These are phyloP conservation scores for Drosophila prolongata DNA, from an alignment of 2,888 invertebrate genomes.

Conservation along the genomic window DNA sequence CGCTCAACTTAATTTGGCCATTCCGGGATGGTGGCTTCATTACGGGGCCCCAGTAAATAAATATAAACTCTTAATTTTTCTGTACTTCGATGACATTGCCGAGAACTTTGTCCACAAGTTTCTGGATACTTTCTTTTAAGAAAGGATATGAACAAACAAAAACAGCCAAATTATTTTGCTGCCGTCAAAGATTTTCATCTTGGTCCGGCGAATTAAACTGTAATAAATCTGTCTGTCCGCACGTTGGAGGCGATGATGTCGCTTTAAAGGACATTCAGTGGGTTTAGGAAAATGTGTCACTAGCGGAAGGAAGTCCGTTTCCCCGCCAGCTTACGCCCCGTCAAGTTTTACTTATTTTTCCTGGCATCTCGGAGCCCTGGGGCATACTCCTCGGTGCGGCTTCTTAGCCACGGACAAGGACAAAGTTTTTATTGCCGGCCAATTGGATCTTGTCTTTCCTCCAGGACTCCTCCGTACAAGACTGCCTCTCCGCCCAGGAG, in stretches of 20 bases:
- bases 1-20: conserved; percentile 54
- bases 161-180: conserved; percentile 21
- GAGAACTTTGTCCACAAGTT: conserved; percentile 35
- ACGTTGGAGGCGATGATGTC: conserved; percentile 40
- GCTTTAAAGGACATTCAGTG: conserved; percentile 54
- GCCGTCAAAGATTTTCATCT: conserved; percentile 40
- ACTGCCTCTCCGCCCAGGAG: too few relatives aligned
- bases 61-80: conserved; percentile 74
- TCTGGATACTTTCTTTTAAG: conserved; percentile 17
- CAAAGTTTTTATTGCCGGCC: conserved; percentile 75
- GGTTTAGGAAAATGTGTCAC: conserved; percentile 36
- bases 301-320: conserved; percentile 33
- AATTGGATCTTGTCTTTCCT: conserved; percentile 63
- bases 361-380: conserved; percentile 23
- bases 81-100: conserved; percentile 43
- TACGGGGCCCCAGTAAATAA: conserved; percentile 58
- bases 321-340: conserved; percentile 1
- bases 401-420: conserved; percentile 34
- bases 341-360: conserved; percentile 41
- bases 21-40: conserved; percentile 35
- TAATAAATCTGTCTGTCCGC: conserved; percentile 66
- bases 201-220: conserved; percentile 65
- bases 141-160: conserved; percentile 29
- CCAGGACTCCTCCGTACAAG: background rate
- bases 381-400: conserved; percentile 22